phyloP scores from a whole-genome alignment of 1,140 invertebrate genomes.

The Glossosoma conforme region DNA sequence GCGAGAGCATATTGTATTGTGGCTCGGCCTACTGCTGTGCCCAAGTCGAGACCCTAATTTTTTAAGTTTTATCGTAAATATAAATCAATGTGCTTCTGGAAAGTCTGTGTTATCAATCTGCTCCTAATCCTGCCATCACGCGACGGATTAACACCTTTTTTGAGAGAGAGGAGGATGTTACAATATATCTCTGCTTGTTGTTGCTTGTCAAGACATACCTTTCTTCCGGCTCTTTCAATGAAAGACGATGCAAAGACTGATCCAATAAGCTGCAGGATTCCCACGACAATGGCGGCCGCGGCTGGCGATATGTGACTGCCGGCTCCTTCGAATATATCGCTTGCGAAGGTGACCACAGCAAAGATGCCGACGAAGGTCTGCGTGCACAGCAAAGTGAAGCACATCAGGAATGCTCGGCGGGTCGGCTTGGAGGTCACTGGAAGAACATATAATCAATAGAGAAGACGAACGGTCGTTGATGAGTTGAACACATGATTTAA shows the following conservation, averaged over 20 bases:
- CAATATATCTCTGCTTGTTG: no score
- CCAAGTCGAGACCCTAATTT: no score
- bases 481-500: no score
- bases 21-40: no score
- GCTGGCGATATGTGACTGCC: constrained; percentile 15
- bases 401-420: constrained; percentile 9
- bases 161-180: no score
- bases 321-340: constrained; percentile 19
- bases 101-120: no score
- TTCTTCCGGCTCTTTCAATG: constrained; percentile 38
- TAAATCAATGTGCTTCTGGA: no score
- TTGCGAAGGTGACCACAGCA: constrained; percentile 18
- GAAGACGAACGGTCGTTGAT: no score
- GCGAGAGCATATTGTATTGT: no score
- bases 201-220: constrained; percentile 30
- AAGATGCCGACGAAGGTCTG: constrained; percentile 22
- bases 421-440: constrained; percentile 11
- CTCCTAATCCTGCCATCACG: no score
- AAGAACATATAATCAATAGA: constrained; percentile 6
- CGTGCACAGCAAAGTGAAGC: constrained; percentile 12
- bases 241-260: constrained; percentile 33
- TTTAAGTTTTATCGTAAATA: no score
- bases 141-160: no score
- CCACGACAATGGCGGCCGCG: constrained; percentile 14
- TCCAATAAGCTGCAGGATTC: constrained; percentile 12